Percentiles rank a stretch among this genome's conserved stretches.
These are phyloP conservation scores for Pagetopsis macropterus DNA, from an alignment of 2,797 vertebrate genomes.

Conservation along the genomic window DNA sequence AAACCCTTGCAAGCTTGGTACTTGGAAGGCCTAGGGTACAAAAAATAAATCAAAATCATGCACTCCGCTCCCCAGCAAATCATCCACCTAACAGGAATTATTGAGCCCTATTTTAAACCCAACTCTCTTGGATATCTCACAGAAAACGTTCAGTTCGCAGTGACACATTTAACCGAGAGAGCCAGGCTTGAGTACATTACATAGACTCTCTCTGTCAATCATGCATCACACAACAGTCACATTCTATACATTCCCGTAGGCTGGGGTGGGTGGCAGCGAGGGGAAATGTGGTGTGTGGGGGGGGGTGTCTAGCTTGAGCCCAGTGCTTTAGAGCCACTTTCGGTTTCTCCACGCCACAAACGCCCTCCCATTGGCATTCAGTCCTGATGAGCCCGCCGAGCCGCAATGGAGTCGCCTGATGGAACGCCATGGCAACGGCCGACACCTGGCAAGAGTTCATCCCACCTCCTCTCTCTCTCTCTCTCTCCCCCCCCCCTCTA, in stretches of 20 bases:
- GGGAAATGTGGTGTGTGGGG: neutral
- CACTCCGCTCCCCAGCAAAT: conserved; percentile 34
- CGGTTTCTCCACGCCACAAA: conserved; percentile 58
- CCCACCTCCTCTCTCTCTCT: conserved; percentile 66
- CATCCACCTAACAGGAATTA: conserved; percentile 33
- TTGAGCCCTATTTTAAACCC: conserved; percentile 38
- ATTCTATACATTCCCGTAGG: conserved; percentile 64
- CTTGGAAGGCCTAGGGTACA: conserved; percentile 7
- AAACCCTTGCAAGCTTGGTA: conserved; percentile 28
- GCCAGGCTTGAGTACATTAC: conserved; percentile 50
- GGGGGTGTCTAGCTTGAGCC: conserved; percentile 46
- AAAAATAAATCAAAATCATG: conserved; percentile 17
- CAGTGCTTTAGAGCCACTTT: conserved; percentile 72
- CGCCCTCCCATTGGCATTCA: conserved; percentile 87
- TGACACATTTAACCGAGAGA: conserved; percentile 49
- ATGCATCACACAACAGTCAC: conserved; percentile 51
- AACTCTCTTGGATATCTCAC: conserved; percentile 26
- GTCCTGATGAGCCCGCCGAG: conserved; percentile 88
- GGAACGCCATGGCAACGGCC: conserved; percentile 97
- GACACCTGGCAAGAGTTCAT: conserved; percentile 95
- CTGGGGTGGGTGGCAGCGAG: conserved; percentile 33
- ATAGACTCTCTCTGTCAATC: conserved; percentile 66
- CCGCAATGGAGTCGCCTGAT: conserved; percentile 91
- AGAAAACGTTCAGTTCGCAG: conserved; percentile 38
- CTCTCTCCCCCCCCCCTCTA: conserved; percentile 59